Conservation (phyloP, 1,140 invertebrate species). For the Orius insidiosus region DNA sequence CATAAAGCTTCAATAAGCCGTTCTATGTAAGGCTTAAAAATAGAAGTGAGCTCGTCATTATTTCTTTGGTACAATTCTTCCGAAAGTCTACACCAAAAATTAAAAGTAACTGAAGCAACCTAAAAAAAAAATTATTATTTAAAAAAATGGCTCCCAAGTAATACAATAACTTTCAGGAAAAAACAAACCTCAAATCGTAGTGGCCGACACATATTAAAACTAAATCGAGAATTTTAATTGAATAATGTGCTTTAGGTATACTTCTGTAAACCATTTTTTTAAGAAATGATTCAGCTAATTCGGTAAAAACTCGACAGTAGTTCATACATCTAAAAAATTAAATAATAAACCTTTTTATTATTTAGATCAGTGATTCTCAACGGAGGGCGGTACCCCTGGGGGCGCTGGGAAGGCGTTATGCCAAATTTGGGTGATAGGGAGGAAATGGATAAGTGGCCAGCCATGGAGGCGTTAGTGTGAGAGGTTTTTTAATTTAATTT, state of each 20-base stretch:
- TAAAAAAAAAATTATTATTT: constrained; percentile 26
- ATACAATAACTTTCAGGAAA: neutral
- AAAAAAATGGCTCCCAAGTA: neutral
- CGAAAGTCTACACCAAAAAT: constrained; percentile 89
- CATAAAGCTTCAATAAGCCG: constrained; percentile 67
- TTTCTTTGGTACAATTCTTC: constrained; percentile 85
- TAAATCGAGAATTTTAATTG: constrained; percentile 72
- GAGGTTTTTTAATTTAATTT: no score
- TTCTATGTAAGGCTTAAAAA: constrained; percentile 83
- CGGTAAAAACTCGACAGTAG: constrained; percentile 89
- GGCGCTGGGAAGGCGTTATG: no score
- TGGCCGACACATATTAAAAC: constrained; percentile 84
- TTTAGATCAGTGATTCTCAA: no score
- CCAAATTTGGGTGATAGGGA: no score
- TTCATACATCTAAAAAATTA: constrained; percentile 56
- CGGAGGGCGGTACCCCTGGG: no score
- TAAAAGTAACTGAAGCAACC: constrained; percentile 93
- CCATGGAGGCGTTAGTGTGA: no score
- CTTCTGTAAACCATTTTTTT: constrained; percentile 54
- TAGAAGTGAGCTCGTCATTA: constrained; percentile 50
- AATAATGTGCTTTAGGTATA: constrained; percentile 44
- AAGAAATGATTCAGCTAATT: constrained; percentile 80
- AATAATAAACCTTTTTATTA: constrained; percentile 7
- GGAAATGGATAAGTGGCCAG: no score
- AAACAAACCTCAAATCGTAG: constrained; percentile 78